Base-by-base conservation (phyloP, 23 tunicate genomes). In the Phallusia fumigata region DNA sequence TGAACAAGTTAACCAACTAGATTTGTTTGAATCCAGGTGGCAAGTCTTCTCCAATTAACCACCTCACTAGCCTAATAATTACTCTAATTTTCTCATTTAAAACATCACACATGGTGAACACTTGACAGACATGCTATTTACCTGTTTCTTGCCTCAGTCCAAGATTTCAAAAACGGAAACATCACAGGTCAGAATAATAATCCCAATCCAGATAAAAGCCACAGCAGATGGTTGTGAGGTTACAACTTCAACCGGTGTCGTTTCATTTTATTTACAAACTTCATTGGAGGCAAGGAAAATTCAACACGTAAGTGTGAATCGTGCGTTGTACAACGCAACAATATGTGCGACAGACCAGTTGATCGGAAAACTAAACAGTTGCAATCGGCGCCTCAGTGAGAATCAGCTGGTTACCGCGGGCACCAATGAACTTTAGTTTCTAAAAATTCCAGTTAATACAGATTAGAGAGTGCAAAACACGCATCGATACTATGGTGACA, bases 161-260 rank as follows among this genome's bases (percentile, higher is more conserved):
- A 85, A 58, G 83, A 65, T 72, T 85, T 85, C 32, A 85, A 35
- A 79, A 85, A 85, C 2, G 88, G 88, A 49, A 76, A 85, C 88
- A 85, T 85, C 69, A 58, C 69, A 6, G 28, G 28, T 58, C 8
- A 22, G 18, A 58, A 24, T 6, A 58, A 58, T 21, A 58, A 58
- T 58, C 69, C 69, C 3, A 58, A 58, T 58, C 69, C 69, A 58
- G 69, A 21, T 22, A 58, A 58, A 24, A 58, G 11, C 28, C 26
- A 40, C 47, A 58, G 69, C 28, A 58, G 69, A 21, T 6, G 13
- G 26, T 58, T 58, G 1, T 58, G 69, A 24, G 8, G 13, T 24
- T 58, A 58, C 69, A 58, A 13, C 16, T 58, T 58, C 69, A 58
- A 13, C 28, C 69, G 69, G 13, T 58, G 69, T 13, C 69, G 69